Base-by-base conservation (phyloP, 2,888 invertebrate species). In the Nymphalis polychloros region DNA sequence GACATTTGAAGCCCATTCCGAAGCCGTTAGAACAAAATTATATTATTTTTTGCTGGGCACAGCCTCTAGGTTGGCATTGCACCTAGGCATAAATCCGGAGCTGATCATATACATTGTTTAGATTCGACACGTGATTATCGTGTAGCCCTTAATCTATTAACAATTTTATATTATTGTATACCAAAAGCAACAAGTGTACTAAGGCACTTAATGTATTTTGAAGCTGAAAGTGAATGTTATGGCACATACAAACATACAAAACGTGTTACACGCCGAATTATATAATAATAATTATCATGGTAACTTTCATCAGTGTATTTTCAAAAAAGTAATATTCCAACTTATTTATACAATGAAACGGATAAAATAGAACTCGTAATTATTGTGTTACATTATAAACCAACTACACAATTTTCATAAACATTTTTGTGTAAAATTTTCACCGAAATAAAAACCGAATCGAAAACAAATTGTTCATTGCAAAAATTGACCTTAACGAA, bases 231-330 rank as follows among this genome's bases (percentile, higher is more conserved):
- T 16, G 10, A 50, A 50, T 2, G 3, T 55, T 55, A 55, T 55
- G 53, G 53, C 53, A 55, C 53, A 55, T 55, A 55, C 31, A 55
- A 31, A 55, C 53, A 55, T 55, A 55, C 31, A 55, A 55, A 55
- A 55, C 17, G n/a, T 55, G 17, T 27, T 31, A 31, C 27, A 55
- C 53, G 31, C 53, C 17, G 3, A 55, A 55, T 17, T 17, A 27
- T 53, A 23, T 50, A 19, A 50, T 10, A 19, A 20, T 50, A 19
- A 8, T 19, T 19, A 7, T 31, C 3, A 20, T 10, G 19, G 10
- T 50, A 50, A 50, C 20, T 50, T 50, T 10, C 2, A 50, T 10
- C 10, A 20, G 19, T 0, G 4, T 41, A 41, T 41, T 41, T 10
- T 41, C 3, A 13, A 41, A 41, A 41, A 13, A 41, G 13, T 13